Conservation (phyloP, 2,888 invertebrate genomes). For the Chloroclysta siterata region DNA sequence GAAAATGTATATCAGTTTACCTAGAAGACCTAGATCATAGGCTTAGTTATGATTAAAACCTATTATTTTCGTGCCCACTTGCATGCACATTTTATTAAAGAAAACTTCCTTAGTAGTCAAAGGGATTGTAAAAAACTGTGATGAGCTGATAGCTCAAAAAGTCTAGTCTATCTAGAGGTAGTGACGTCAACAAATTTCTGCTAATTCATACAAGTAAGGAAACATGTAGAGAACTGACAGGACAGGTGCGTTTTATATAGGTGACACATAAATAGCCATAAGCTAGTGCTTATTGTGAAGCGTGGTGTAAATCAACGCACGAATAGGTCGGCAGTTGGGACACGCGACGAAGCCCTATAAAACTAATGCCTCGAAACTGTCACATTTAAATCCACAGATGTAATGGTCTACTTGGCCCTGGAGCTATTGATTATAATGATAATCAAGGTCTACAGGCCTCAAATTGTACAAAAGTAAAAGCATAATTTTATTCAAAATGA, state of each 20-base stretch:
- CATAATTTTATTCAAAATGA: no score
- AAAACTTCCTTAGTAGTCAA: background rate
- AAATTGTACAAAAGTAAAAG: no score
- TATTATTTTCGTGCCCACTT: no score
- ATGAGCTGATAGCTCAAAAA: background rate
- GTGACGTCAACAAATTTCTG: slow-evolving; percentile 3
- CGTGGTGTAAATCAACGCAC: slow-evolving; percentile 50
- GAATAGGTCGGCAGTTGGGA: slow-evolving; percentile 38
- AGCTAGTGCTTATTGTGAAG: slow-evolving; percentile 43
- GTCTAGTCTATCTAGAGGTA: background rate
- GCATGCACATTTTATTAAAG: background rate
- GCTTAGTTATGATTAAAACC: no score
- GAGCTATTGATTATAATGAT: no score
- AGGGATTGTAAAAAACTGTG: background rate
- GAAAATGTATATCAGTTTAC: no score
- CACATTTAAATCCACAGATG: slow-evolving; percentile 40
- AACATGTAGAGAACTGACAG: background rate
- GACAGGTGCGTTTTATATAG: slow-evolving; percentile 21
- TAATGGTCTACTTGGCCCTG: slow-evolving; percentile 29
- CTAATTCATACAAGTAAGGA: background rate
- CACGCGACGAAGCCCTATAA: slow-evolving; percentile 50
- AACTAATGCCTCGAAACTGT: slow-evolving; percentile 45
- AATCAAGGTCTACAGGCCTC: no score
- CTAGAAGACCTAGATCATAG: no score
- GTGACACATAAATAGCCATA: slow-evolving; percentile 24